Evolutionary conservation across 2,113 vertebrate genomes (phyloP).

Genomic region (Mellivora capensis): DNA sequence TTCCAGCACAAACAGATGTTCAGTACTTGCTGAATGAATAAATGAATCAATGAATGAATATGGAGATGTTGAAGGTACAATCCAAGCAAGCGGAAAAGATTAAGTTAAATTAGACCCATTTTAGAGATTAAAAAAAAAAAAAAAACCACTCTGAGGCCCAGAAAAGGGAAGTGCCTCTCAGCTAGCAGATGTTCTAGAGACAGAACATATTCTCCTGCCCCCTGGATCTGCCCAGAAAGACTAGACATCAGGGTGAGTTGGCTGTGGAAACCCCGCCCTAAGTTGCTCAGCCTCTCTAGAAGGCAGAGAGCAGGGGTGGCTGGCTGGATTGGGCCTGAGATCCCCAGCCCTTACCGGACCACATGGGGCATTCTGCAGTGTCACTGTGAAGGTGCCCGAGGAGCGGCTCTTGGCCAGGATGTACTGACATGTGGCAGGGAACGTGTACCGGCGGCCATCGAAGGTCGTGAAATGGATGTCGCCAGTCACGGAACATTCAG

Average conservation of each 20-base stretch:
- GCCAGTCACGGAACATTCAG: slow-evolving; percentile 95
- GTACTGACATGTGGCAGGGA: slow-evolving; percentile 93
- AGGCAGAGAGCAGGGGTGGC: background rate
- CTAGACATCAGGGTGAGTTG: background rate
- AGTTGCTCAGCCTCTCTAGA: background rate
- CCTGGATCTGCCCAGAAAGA: background rate
- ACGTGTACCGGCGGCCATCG: slow-evolving; percentile 92
- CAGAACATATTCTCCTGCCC: background rate
- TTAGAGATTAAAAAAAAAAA: background rate
- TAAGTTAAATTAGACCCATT: background rate
- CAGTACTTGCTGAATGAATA: background rate
- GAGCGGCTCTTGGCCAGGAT: slow-evolving; percentile 92
- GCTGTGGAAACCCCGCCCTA: background rate
- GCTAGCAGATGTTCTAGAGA: background rate
- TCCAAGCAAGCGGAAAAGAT: background rate
- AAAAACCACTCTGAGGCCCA: background rate
- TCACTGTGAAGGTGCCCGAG: slow-evolving; percentile 90
- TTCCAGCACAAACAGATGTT: background rate
- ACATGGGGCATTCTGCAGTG: slow-evolving; percentile 92
- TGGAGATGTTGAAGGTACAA: background rate
- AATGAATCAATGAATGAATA: background rate
- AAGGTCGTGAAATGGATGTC: slow-evolving; percentile 95
- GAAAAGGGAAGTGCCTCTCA: background rate
- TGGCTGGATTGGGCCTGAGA: background rate
- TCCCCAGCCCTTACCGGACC: slow-evolving; percentile 85